Conservation (phyloP, 2,797 vertebrate species). For the Eulemur coronatus region DNA sequence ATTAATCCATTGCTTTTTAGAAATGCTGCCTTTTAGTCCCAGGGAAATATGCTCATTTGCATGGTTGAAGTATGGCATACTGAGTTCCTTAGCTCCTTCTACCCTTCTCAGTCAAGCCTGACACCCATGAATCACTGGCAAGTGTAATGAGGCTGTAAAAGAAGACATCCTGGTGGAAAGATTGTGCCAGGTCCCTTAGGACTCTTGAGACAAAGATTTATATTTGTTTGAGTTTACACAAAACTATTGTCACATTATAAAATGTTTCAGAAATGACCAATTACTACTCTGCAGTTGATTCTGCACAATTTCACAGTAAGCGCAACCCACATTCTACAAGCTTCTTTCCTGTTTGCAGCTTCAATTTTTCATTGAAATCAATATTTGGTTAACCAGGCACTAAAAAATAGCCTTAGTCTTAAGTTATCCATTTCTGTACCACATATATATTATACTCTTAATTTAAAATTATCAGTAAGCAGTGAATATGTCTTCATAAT, state of each 20-base stretch:
- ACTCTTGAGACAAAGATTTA: slow-evolving; percentile 62
- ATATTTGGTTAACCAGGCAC: slow-evolving; percentile 60
- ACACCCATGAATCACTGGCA: slow-evolving; percentile 75
- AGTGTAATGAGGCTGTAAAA: slow-evolving; percentile 77
- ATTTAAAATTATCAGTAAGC: slow-evolving; percentile 38
- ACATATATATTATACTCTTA: slow-evolving; percentile 39
- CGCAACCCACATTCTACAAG: not conserved
- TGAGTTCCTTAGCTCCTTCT: slow-evolving; percentile 45
- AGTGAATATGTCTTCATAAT: slow-evolving; percentile 57
- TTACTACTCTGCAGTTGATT: slow-evolving; percentile 17
- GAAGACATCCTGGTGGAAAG: slow-evolving; percentile 46
- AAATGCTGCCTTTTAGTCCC: slow-evolving; percentile 51
- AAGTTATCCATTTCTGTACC: slow-evolving; percentile 31
- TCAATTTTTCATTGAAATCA: slow-evolving; percentile 54
- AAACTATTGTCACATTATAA: slow-evolving; percentile 17
- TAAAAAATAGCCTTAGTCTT: slow-evolving; percentile 44
- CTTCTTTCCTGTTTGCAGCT: slow-evolving; percentile 14
- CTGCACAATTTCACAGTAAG: slow-evolving; percentile 31
- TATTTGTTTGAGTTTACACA: slow-evolving; percentile 61
- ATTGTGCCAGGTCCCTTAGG: slow-evolving; percentile 43
- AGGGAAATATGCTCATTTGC: slow-evolving; percentile 72
- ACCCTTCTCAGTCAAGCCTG: slow-evolving; percentile 72
- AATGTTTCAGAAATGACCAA: slow-evolving; percentile 55
- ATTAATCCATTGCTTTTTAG: slow-evolving; percentile 71
- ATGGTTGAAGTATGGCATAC: slow-evolving; percentile 71